Evolutionary conservation across 2,797 vertebrate genomes (phyloP).

Genomic region (Xerus rutilus): DNA sequence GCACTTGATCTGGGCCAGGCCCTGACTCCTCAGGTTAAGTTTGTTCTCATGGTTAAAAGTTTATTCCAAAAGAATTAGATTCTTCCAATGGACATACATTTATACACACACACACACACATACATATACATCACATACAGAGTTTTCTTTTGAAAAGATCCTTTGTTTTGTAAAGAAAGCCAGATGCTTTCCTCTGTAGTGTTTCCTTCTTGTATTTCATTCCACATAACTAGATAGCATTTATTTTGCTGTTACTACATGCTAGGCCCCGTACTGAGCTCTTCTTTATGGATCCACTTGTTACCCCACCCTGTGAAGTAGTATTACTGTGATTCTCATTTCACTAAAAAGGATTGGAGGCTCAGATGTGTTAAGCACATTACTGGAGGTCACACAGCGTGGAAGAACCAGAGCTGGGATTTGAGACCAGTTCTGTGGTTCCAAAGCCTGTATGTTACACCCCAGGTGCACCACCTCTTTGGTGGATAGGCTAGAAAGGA

Average conservation of each 20-base stretch:
- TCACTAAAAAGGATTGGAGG: background rate
- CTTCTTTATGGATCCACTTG: background rate
- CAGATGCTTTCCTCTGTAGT: background rate
- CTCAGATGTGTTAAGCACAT: conserved; percentile 14
- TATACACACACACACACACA: background rate
- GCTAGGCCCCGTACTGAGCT: background rate
- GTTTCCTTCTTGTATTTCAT: conserved; percentile 10
- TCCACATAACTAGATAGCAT: background rate
- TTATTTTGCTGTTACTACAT: background rate
- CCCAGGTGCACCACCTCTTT: background rate
- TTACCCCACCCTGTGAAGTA: background rate
- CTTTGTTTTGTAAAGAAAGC: conserved; percentile 33
- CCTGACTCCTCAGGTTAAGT: background rate
- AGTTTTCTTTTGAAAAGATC: background rate
- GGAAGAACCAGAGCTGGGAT: background rate
- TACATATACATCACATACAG: background rate
- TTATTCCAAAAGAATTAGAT: background rate
- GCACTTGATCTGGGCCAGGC: background rate
- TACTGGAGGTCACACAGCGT: background rate
- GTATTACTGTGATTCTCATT: background rate
- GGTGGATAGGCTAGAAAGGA: background rate
- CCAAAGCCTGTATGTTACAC: background rate
- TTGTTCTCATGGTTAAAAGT: background rate
- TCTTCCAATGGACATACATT: background rate
- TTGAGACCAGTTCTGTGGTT: background rate